Evolutionary conservation across 2,113 vertebrate genomes (phyloP).

Genomic region (Ancistrus triradiatus): DNA sequence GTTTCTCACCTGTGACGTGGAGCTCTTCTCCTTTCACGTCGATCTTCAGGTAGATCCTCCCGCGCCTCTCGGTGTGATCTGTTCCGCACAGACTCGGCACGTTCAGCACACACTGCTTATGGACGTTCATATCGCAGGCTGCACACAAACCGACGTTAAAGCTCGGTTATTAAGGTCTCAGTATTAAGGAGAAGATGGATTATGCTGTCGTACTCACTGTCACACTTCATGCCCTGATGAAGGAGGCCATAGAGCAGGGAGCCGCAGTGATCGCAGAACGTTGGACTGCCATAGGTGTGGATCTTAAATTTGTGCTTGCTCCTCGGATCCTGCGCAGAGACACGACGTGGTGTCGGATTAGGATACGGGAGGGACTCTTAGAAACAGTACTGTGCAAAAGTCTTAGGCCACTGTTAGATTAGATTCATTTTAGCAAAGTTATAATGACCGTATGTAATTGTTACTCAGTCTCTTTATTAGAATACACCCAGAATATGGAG

Average conservation of each 20-base stretch:
- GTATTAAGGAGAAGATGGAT: too few species aligned
- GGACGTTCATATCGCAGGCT: conserved; percentile 98
- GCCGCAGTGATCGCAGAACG: conserved; percentile 94
- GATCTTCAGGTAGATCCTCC: conserved; percentile 85
- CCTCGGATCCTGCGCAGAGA: conserved; percentile 79
- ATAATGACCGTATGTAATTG: too few species aligned
- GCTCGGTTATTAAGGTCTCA: too few species aligned
- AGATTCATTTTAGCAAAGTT: too few species aligned
- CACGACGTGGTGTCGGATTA: too few species aligned
- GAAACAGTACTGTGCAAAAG: too few species aligned
- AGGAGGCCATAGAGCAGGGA: conserved; percentile 92
- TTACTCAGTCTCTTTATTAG: too few species aligned
- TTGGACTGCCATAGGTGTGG: conserved; percentile 93
- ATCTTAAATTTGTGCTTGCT: conserved; percentile 99
- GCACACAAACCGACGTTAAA: conserved; percentile 38
- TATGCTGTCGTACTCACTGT: conserved; percentile 73
- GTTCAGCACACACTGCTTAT: conserved; percentile 92
- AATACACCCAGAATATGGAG: too few species aligned
- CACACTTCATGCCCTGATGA: conserved; percentile 97
- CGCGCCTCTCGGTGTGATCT: conserved; percentile 89
- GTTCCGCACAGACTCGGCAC: conserved; percentile 95
- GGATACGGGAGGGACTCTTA: too few species aligned
- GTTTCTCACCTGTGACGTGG: conserved; percentile 84
- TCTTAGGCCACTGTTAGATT: too few species aligned
- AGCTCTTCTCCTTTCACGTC: conserved; percentile 83